Conservation (phyloP, 2,888 invertebrate genomes). For the Dicyrtomina minuta region DNA sequence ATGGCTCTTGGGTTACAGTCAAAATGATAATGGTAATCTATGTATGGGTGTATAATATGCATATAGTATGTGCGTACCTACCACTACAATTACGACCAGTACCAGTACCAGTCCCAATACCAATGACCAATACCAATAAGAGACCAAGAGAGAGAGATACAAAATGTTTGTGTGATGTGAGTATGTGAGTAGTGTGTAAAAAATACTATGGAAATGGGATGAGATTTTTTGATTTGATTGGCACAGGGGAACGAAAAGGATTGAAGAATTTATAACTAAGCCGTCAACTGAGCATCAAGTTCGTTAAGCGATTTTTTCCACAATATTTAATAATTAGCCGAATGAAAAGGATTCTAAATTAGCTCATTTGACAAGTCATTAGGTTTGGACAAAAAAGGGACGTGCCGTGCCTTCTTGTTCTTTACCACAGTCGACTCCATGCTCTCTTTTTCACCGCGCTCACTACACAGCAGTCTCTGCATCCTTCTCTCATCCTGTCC, state of each 20-base stretch:
- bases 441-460: not conserved
- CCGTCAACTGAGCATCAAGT: conserved; percentile 53
- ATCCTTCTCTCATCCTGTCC: not conserved
- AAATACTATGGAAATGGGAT: conserved; percentile 1
- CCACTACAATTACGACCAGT: too few species aligned
- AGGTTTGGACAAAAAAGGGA: conserved; percentile 49
- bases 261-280: conserved; percentile 38
- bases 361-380: conserved; percentile 54
- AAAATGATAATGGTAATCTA: too few species aligned
- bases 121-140: too few species aligned
- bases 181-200: not conserved
- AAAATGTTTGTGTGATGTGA: not conserved
- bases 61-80: too few species aligned
- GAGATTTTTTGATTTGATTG: conserved; percentile 27
- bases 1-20: too few species aligned
- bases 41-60: too few species aligned
- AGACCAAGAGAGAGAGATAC: too few species aligned
- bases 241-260: conserved; percentile 15
- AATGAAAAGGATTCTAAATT: conserved; percentile 53
- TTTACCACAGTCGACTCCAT: conserved; percentile 4
- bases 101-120: too few species aligned
- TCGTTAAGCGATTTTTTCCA: conserved; percentile 54
- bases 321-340: conserved; percentile 53
- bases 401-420: conserved; percentile 36
- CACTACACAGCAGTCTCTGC: not conserved